Evolutionary conservation across 2,888 invertebrate species (phyloP).

Genomic region (Epistrophe eligans): DNA sequence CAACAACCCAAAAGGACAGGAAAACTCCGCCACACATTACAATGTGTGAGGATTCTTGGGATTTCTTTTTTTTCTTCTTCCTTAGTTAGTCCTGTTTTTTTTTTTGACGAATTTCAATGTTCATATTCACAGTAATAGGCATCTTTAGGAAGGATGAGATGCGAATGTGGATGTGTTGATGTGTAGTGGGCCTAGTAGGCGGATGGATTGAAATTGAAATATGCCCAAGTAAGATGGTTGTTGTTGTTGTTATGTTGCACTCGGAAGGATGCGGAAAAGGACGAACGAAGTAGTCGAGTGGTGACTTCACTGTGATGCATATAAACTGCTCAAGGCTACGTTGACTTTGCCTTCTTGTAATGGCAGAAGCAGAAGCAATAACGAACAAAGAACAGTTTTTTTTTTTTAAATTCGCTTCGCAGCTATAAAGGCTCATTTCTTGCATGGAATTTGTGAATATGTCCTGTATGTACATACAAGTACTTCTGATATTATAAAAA

Average conservation of each 20-base stretch:
- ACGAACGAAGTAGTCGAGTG: slow-evolving; percentile 35
- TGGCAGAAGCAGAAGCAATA: slow-evolving; percentile 37
- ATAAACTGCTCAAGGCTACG: slow-evolving; percentile 67
- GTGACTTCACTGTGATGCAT: slow-evolving; percentile 60
- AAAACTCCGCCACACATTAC: slow-evolving; percentile 35
- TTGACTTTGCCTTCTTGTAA: slow-evolving; percentile 60
- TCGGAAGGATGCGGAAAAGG: slow-evolving; percentile 12
- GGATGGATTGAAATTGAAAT: slow-evolving; percentile 51
- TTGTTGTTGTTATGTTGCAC: slow-evolving; percentile 29
- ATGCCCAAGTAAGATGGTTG: slow-evolving; percentile 46
- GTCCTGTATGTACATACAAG: slow-evolving; percentile 20
- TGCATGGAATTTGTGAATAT: slow-evolving; percentile 58
- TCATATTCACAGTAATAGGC: slow-evolving; percentile 69
- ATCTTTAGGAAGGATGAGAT: slow-evolving; percentile 59
- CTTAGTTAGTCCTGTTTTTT: background rate
- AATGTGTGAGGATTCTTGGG: slow-evolving; percentile 57
- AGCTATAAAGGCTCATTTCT: slow-evolving; percentile 26
- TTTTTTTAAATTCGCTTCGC: background rate
- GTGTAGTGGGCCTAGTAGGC: slow-evolving; percentile 14
- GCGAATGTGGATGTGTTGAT: slow-evolving; percentile 39
- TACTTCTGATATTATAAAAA: background rate
- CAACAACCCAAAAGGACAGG: slow-evolving; percentile 22
- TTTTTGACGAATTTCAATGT: slow-evolving; percentile 17
- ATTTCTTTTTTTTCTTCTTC: slow-evolving; percentile 28
- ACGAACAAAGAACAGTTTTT: slow-evolving; percentile 50